A percentile compares a stretch with the other conserved stretches of the same genome.
Conservation (phyloP, 92 coral and sea anemone species). For the Siderastrea siderea region DNA sequence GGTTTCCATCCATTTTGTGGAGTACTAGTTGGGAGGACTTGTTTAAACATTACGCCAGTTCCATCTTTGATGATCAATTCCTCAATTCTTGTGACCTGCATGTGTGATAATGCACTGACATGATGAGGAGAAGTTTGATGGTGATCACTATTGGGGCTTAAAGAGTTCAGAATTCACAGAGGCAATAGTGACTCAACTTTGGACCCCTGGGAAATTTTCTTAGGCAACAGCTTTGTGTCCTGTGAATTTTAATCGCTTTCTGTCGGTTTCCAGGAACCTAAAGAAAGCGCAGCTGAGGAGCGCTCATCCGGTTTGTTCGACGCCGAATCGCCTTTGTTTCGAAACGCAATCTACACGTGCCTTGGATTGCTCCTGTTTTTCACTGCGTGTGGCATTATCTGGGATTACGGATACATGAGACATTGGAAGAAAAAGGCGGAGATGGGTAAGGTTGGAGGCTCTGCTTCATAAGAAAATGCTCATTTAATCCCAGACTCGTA, state of each 20-base stretch:
- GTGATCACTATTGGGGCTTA: too few relatives aligned
- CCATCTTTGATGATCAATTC: too few relatives aligned
- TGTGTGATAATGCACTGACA: too few relatives aligned
- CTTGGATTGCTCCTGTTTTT: slow-evolving; percentile 88
- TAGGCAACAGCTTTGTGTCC: too few relatives aligned
- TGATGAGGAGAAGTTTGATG: too few relatives aligned
- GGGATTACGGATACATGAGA: slow-evolving; percentile 98
- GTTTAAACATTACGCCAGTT: too few relatives aligned
- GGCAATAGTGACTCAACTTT: too few relatives aligned
- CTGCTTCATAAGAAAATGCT: neutral
- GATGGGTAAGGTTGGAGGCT: slow-evolving; percentile 67
- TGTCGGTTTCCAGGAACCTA: slow-evolving; percentile 71
- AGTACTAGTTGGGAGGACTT: too few relatives aligned
- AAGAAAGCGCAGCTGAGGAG: slow-evolving; percentile 94
- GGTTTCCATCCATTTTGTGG: too few relatives aligned
- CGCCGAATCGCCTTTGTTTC: slow-evolving; percentile 79
- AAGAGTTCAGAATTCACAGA: too few relatives aligned
- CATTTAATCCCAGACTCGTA: neutral
- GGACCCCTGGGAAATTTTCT: too few relatives aligned
- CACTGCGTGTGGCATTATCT: slow-evolving; percentile 88
- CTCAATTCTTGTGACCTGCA: too few relatives aligned
- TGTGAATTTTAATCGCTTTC: neutral
- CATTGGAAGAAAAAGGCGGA: slow-evolving; percentile 89
- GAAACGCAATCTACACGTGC: slow-evolving; percentile 74
- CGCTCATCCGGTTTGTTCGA: slow-evolving; percentile 96